Evolutionary conservation across 2,113 vertebrate genomes (phyloP), one percentile per base, ranked within the genome.

Genomic region (Pangasianodon hypophthalmus): DNA sequence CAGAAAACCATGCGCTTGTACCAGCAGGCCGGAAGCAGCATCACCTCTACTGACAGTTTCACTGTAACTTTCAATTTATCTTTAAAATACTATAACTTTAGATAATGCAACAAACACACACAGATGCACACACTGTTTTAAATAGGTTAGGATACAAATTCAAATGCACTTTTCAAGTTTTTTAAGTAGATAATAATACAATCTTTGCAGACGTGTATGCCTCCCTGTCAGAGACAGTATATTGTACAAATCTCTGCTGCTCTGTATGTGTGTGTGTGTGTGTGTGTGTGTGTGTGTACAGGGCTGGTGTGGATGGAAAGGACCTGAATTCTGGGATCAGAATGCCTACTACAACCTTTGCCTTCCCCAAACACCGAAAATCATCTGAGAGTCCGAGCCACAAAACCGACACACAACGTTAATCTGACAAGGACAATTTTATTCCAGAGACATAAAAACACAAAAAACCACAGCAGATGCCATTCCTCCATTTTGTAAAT

Each of bases 241-340:
- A 75, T 24, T 75, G 37, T 8, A 77, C 73, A 77, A 26, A 77
- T 77, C 41, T 71, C n/a, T 71, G 60, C 0, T 58, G 56, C 52
- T 60, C 3, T 73, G 32, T 41, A 6, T 73, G 69, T 73, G 69
- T 73, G 71, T 75, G 71, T 73, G 71, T 75, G 71, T 75, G 71
- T 91, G 48, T 48, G 2, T 91, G 37, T 93, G 89, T 84, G 92
- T 88, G 89, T 87, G 92, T 91, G 73, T 92, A 50, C 92, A 99
- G 98, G 98, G 98, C 85, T 99, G 97, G 97, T 99, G 98, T 92
- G 98, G 98, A 91, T 99, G 98, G 98, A 99, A 99, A 91, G 97
- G 97, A 73, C 94, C 96, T 0, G 97, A 99, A 41, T 99, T 99
- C 81, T 99, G 98, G 98, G 97, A 95, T 94, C 97, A 97, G 92